A percentile compares a stretch with the other conserved stretches of the same genome.
These are phyloP conservation scores for Ictalurus furcatus DNA, from an alignment of 2,113 vertebrate genomes.

Conservation along the genomic window DNA sequence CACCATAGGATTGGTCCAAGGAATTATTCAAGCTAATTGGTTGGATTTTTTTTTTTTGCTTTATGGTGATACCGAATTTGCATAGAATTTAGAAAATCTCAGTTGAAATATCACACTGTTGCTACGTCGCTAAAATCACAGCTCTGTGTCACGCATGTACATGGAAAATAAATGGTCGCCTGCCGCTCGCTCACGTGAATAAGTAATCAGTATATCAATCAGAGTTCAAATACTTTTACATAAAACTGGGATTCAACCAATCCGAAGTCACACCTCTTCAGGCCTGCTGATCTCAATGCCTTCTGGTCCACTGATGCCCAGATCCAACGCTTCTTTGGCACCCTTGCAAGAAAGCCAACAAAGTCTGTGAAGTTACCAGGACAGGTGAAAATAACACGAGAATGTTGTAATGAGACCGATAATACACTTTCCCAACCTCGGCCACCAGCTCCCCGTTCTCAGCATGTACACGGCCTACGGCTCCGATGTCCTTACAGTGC, in stretches of 20 bases:
- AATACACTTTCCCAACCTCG: constrained; percentile 76
- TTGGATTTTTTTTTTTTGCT: background rate
- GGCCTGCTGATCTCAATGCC: constrained; percentile 96
- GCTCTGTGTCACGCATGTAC: background rate
- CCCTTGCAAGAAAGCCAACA: constrained; percentile 71
- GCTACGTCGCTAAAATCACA: background rate
- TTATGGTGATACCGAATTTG: background rate
- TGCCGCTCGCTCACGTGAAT: background rate
- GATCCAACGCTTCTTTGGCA: constrained; percentile 88
- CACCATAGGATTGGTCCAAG: background rate
- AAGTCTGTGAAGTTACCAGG: background rate
- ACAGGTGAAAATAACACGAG: background rate
- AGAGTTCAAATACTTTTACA: constrained; percentile 17
- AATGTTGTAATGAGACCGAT: background rate
- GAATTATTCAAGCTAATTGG: background rate
- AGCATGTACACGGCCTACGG: constrained; percentile 88
- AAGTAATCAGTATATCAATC: constrained; percentile 28
- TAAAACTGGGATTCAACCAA: background rate
- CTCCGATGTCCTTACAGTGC: constrained; percentile 90
- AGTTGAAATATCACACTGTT: background rate
- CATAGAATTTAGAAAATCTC: background rate
- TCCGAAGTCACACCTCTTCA: constrained; percentile 81
- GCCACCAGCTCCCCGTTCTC: constrained; percentile 96
- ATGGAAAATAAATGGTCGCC: background rate
- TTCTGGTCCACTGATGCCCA: constrained; percentile 94